These are phyloP conservation scores for Drosophila emarginata DNA, from an alignment of 2,888 invertebrate genomes.

Conservation along the genomic window DNA sequence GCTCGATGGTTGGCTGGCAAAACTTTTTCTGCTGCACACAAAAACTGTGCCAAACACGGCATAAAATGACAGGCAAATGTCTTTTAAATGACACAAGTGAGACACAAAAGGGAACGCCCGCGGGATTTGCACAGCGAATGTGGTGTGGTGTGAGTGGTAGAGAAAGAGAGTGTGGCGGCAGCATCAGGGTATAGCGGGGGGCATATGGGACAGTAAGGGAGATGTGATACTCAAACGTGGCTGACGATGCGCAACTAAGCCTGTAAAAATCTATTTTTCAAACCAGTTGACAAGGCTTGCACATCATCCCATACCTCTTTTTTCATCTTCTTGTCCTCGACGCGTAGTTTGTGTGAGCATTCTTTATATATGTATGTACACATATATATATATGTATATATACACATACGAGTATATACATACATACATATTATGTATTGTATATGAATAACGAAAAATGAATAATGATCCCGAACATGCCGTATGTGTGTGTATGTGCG, in stretches of 20 bases:
- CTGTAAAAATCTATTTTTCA: slow-evolving; percentile 77
- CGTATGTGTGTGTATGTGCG: background rate
- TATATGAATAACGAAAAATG: slow-evolving; percentile 8
- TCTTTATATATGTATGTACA: background rate
- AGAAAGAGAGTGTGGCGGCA: background rate
- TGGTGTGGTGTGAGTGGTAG: background rate
- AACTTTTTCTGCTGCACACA: slow-evolving; percentile 46
- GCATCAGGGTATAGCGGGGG: background rate
- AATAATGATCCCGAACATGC: background rate
- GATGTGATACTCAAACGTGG: slow-evolving; percentile 49
- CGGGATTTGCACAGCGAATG: slow-evolving; percentile 56
- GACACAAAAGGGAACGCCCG: slow-evolving; percentile 77
- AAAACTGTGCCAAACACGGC: slow-evolving; percentile 77
- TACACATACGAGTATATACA: background rate
- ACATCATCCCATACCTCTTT: slow-evolving; percentile 14
- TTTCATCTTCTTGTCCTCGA: slow-evolving; percentile 8
- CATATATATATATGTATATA: background rate
- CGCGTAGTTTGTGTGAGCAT: slow-evolving; percentile 5
- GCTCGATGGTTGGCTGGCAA: slow-evolving; percentile 20
- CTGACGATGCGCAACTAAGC: slow-evolving; percentile 76
- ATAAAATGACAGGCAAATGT: slow-evolving; percentile 81
- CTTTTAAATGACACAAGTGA: slow-evolving; percentile 79
- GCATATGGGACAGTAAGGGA: slow-evolving; percentile 8
- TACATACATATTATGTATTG: background rate
- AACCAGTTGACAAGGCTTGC: slow-evolving; percentile 72